A percentile compares a stretch with the other conserved stretches of the same genome.
Evolutionary conservation across 2,113 vertebrate species (phyloP).

Genomic region (Psittacula cyanocephala): DNA sequence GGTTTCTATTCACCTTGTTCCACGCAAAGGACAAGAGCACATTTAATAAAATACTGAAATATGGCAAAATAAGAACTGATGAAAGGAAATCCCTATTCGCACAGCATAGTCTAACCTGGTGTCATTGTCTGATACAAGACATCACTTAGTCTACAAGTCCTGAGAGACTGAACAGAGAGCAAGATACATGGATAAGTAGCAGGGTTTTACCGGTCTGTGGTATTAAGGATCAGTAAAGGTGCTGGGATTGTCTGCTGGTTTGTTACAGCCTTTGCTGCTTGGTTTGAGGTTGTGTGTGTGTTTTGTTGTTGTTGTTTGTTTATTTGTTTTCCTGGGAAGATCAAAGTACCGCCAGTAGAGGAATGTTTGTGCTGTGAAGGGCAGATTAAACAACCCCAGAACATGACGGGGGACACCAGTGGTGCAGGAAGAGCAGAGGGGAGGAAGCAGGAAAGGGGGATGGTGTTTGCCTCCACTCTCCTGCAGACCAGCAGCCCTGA

Average conservation of each 20-base stretch:
- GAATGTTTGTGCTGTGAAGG: neutral
- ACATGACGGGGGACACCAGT: accelerated
- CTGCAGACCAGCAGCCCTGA: neutral
- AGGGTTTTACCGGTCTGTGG: neutral
- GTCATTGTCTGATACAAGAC: neutral
- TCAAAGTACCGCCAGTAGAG: neutral
- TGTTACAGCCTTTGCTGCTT: neutral
- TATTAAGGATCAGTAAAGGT: neutral
- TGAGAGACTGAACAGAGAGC: neutral
- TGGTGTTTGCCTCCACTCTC: accelerated
- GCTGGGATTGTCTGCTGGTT: neutral
- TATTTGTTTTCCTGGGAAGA: neutral
- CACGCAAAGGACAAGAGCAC: neutral
- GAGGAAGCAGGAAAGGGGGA: neutral
- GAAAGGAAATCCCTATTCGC: neutral
- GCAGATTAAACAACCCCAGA: neutral
- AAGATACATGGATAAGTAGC: neutral
- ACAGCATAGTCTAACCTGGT: neutral
- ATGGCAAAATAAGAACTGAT: neutral
- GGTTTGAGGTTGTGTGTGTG: neutral
- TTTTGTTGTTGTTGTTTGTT: neutral
- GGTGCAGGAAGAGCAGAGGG: neutral
- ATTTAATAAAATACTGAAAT: neutral
- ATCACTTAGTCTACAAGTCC: neutral
- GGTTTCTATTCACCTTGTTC: neutral